These are phyloP conservation scores for Nemopilema nomurai DNA, from an alignment of 30 jellyfish, hydroid and myxozoan genomes.

Conservation along the genomic window DNA sequence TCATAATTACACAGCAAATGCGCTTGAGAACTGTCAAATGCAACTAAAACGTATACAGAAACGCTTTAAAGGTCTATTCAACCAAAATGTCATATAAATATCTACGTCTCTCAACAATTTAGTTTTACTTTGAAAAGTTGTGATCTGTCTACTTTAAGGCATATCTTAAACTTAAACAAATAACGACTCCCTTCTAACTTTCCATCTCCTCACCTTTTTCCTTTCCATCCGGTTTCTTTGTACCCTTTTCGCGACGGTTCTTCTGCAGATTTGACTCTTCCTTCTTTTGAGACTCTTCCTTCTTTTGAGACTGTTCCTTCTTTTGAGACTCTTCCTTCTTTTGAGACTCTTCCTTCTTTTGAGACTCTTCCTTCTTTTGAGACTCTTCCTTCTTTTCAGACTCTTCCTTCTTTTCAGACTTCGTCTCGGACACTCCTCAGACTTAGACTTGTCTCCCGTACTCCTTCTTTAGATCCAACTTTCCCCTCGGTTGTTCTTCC, in stretches of 20 bases:
- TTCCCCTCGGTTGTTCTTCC: not conserved
- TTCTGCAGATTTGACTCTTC: not conserved
- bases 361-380: not conserved
- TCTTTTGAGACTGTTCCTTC: not conserved
- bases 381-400: not conserved
- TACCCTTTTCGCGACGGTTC: not conserved
- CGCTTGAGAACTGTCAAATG: no score
- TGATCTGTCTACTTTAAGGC: no score
- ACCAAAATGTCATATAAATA: no score
- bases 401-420: not conserved
- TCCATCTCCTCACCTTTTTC: not conserved
- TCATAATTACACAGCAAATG: no score
- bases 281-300: not conserved
- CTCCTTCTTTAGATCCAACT: not conserved
- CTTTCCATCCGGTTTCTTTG: slow-evolving; percentile 5
- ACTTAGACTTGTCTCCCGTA: not conserved
- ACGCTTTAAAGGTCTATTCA: no score
- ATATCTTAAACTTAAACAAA: no score
- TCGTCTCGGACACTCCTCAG: not conserved
- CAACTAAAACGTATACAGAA: no score
- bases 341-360: not conserved
- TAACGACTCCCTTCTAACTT: no score
- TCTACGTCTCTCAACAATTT: no score
- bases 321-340: not conserved
- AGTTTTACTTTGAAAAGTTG: no score